Base-by-base conservation (phyloP, 2,797 vertebrate species). In the Nyctalus aviator region DNA sequence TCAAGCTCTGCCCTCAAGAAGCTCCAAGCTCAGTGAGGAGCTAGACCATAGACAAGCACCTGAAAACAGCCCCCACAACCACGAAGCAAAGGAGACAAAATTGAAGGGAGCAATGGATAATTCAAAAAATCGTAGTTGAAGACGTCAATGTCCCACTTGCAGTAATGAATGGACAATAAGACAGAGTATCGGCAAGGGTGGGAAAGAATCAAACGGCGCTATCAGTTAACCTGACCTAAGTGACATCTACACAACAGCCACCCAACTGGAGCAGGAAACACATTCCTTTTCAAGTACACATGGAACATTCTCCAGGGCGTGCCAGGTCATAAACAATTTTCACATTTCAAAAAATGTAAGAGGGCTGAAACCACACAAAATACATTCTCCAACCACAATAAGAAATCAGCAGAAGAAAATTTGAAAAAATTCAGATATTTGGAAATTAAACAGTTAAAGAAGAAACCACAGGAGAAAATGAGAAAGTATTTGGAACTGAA, bases 381-480 rank as follows among this genome's bases (percentile, higher is more conserved):
- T 46, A 78, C 30, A n/a, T 66, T 88, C 85, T 57, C 66, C 32
- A 37, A 35, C 37, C 27, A 66, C 15, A 48, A 57, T 78, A 21
- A 35, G 53, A 76, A 50, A 64, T 53, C n/a, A 88, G 59, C n/a
- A 57, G 46, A 53, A 73, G 73, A 7, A 81, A 59, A 77, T 69
- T 44, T 48, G 75, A 57, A 82, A 76, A 76, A 86, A 79, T 37
- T n/a, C 64, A 62, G 59, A 21, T 85, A 55, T 17, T 27, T 93
- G 76, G 23, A 72, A 95, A 77, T 32, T 35, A 69, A 62, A 79
- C 23, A 73, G 66, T 73, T 25, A 88, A 73, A 84, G 71, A 84
- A 62, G 53, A 88, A 77, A 64, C 35, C 53, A 35, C n/a, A 32
- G 44, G 35, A 59, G 62, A 50, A 50, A 76, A 35, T 35, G 17